phyloP scores from a whole-genome alignment of 2,797 vertebrate genomes.

The Enteromius anoplus region DNA sequence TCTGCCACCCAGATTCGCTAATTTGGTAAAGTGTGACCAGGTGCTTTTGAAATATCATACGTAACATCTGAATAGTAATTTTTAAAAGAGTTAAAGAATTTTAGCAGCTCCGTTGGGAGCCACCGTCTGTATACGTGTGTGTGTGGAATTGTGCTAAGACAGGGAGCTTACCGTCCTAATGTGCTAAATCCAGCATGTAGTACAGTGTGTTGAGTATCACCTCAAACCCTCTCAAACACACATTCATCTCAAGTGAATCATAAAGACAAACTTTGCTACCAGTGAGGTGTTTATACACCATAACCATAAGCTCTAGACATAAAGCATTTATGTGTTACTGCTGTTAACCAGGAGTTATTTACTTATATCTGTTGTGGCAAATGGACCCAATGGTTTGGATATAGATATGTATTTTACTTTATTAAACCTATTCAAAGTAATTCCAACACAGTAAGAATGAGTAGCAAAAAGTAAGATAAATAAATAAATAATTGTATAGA shows the following conservation, averaged over 20 bases:
- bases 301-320: neutral
- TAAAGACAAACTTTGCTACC: neutral
- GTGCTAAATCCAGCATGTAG: slow-evolving; percentile 20
- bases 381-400: too few relatives aligned
- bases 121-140: neutral
- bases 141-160: slow-evolving; percentile 35
- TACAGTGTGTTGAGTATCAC: slow-evolving; percentile 13
- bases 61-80: neutral
- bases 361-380: too few relatives aligned
- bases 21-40: slow-evolving; percentile 2
- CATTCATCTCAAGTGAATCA: neutral
- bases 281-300: neutral
- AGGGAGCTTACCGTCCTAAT: slow-evolving; percentile 11
- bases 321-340: neutral
- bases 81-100: neutral
- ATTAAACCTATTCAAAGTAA: neutral
- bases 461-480: too few relatives aligned
- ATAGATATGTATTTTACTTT: neutral
- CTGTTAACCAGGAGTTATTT: neutral
- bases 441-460: too few relatives aligned
- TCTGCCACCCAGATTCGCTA: neutral
- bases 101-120: neutral
- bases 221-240: neutral
- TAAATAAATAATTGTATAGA: too few relatives aligned
- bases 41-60: neutral